Evolutionary conservation across 2,113 vertebrate species (phyloP), one percentile per base, ranked within the genome.

Genomic region (Rynchops niger): DNA sequence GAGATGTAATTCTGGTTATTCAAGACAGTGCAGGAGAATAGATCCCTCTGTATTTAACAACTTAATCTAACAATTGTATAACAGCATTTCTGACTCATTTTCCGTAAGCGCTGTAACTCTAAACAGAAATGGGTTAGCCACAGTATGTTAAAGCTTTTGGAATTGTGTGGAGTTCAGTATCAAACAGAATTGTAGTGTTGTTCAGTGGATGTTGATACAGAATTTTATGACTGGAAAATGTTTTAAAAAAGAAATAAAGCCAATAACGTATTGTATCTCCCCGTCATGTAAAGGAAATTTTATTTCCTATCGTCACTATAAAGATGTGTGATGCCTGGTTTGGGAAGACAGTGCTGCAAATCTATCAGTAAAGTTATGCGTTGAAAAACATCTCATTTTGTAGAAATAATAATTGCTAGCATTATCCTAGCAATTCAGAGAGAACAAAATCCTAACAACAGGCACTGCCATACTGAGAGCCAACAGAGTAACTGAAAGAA

Each of bases 51-150:
- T 80, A 90, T 93, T 97, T 93, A 95, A 89, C 90, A 96, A 83
- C 63, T 82, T 96, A 88, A 93, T 95, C 94, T 95, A 93, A 38
- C 42, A 79, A 92, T 56, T 88, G 42, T 93, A 32, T 50, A 91
- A 74, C 72, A 96, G 49, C 23, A 90, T 90, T 95, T 96, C 88
- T 92, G 81, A 90, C 30, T 94, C n/a, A 91, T 96, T 96, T 94
- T 88, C 83, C 45, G 21, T 67, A 91, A 90, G 42, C 29, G 59
- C 26, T 82, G 30, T 90, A 94, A 76, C 43, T 90, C 52, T 82
- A 82, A 96, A 63, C 52, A 93, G 93, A 95, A 96, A 91, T 73
- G 30, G 45, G 90, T 91, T 95, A 89, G 25, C 29, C 27, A 72
- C 22, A 89, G 38, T 47, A 61, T 65, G 32, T 88, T 82, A 78